Conservation (phyloP, 2,797 vertebrate species). For the Anolis apletophallus region DNA sequence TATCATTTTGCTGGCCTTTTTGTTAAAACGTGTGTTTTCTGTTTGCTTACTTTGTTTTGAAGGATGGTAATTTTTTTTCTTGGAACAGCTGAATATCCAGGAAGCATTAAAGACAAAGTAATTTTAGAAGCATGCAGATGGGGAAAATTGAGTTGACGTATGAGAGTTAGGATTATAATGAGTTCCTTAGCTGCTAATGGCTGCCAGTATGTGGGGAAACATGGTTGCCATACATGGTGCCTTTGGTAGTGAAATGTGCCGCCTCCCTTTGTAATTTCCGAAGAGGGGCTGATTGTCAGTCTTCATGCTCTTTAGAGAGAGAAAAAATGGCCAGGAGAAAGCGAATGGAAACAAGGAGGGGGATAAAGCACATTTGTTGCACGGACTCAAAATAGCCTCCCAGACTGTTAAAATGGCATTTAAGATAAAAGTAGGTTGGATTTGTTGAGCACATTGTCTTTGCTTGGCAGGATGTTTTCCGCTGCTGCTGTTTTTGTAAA, state of each 20-base stretch:
- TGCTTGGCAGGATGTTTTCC: neutral
- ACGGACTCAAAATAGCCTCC: constrained; percentile 9
- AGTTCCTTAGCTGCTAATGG: neutral
- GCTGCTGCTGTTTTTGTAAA: neutral
- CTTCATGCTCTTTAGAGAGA: constrained; percentile 27
- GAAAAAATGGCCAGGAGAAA: neutral
- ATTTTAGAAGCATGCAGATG: neutral
- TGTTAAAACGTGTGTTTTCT: neutral
- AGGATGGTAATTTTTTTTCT: constrained; percentile 25
- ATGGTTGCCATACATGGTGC: neutral
- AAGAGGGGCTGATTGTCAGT: constrained; percentile 28
- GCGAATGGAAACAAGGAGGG: neutral
- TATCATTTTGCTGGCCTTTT: neutral
- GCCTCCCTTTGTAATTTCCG: constrained; percentile 30
- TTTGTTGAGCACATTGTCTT: neutral
- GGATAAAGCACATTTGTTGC: neutral
- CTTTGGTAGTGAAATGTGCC: neutral
- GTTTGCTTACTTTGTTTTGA: constrained; percentile 3
- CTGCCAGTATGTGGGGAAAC: neutral
- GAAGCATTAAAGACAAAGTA: neutral
- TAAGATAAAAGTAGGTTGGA: constrained; percentile 20
- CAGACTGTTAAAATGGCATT: constrained; percentile 2
- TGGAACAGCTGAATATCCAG: constrained; percentile 5
- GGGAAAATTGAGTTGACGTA: neutral
- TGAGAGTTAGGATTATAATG: neutral